Percentiles rank a stretch among this genome's conserved stretches.
phyloP scores from a whole-genome alignment of 2,888 invertebrate species.

The Drosophila pseudotalamancana region DNA sequence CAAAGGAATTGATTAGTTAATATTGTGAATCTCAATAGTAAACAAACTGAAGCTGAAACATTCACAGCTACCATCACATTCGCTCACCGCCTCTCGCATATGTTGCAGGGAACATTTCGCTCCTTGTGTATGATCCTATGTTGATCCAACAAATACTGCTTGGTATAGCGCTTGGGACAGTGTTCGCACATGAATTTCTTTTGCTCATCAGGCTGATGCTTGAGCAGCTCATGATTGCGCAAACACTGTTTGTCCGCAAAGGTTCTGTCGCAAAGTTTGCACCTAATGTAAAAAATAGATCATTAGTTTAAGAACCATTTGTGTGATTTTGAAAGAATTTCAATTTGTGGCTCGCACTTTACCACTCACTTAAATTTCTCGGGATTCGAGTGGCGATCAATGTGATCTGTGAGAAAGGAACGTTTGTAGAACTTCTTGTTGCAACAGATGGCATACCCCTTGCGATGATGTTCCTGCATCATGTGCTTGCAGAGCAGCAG shows the following conservation, averaged over 20 bases:
- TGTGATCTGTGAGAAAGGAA: slow-evolving; percentile 82
- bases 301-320: background rate
- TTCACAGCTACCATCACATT: slow-evolving; percentile 20
- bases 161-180: slow-evolving; percentile 82
- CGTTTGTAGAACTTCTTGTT: slow-evolving; percentile 82
- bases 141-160: slow-evolving; percentile 81
- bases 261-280: slow-evolving; percentile 70
- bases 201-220: slow-evolving; percentile 82
- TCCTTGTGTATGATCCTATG: slow-evolving; percentile 77
- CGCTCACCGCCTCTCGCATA: slow-evolving; percentile 80
- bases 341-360: slow-evolving; percentile 30
- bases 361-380: slow-evolving; percentile 82
- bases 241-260: slow-evolving; percentile 82
- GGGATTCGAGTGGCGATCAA: slow-evolving; percentile 82
- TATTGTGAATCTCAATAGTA: no score
- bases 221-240: slow-evolving; percentile 81
- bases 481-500: slow-evolving; percentile 78
- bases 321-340: rapidly evolving
- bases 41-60: no score
- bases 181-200: slow-evolving; percentile 81
- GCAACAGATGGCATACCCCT: slow-evolving; percentile 82
- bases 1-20: background rate
- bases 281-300: slow-evolving; percentile 51
- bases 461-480: slow-evolving; percentile 64
- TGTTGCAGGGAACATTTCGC: slow-evolving; percentile 76